phyloP scores from a whole-genome alignment of 2,797 vertebrate species.

The Propithecus deckenii region DNA sequence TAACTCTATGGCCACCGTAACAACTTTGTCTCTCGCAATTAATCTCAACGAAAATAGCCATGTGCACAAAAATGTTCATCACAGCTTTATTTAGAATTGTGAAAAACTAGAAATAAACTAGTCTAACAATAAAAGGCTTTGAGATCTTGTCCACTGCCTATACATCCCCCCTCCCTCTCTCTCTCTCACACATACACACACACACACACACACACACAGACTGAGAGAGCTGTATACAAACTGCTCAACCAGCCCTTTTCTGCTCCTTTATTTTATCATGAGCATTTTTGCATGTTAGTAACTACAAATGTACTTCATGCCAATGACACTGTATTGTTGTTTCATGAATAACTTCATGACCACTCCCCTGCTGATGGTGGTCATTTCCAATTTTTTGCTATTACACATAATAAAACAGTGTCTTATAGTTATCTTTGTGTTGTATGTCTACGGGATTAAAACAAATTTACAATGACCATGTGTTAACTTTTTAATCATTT shows the following conservation, averaged over 20 bases:
- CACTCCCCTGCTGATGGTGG: fast-evolving
- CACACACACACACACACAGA: neutral
- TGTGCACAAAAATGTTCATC: neutral
- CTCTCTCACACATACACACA: neutral
- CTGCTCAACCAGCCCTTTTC: neutral
- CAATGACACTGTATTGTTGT: neutral
- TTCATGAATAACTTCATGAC: too few relatives aligned
- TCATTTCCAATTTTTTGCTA: neutral
- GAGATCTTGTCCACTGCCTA: neutral
- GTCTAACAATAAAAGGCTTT: neutral
- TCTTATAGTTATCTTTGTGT: neutral
- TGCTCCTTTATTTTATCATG: neutral
- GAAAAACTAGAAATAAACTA: neutral
- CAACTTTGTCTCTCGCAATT: neutral
- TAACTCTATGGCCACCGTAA: neutral
- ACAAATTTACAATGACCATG: neutral
- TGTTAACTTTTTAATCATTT: neutral
- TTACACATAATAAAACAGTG: too few relatives aligned
- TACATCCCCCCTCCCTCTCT: neutral
- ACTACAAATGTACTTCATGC: neutral
- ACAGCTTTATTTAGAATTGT: neutral
- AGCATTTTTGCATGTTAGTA: neutral
- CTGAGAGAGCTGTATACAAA: neutral
- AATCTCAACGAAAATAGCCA: neutral
- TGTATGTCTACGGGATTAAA: neutral